phyloP scores from a whole-genome alignment of 2,113 vertebrate genomes.

The Tetraodon nigroviridis region DNA sequence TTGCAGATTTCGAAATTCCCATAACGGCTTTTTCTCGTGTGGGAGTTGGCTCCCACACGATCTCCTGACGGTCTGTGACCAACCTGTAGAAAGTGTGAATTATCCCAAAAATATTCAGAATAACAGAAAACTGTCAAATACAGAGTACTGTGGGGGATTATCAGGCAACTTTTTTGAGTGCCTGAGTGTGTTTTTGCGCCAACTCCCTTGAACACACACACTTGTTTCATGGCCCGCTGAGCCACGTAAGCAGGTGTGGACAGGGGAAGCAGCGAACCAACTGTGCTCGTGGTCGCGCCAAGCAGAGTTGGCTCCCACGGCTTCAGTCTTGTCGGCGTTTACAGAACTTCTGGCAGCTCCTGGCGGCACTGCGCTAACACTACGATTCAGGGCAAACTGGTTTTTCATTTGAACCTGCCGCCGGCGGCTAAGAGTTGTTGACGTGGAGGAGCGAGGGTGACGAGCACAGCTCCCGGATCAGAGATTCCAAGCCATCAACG shows the following conservation, averaged over 20 bases:
- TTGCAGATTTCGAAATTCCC: neutral
- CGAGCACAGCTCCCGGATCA: neutral
- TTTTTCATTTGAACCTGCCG: conserved; percentile 23
- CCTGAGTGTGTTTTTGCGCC: too few relatives aligned
- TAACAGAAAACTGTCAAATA: too few relatives aligned
- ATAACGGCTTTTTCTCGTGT: too few relatives aligned
- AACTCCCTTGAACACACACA: neutral
- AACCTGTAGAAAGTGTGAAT: too few relatives aligned
- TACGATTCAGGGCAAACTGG: neutral
- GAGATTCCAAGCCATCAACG: neutral
- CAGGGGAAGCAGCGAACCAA: conserved; percentile 5
- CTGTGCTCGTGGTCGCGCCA: too few relatives aligned
- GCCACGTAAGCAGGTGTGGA: conserved; percentile 35
- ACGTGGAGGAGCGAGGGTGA: neutral
- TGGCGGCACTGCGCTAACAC: conserved; percentile 15
- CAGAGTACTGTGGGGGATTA: too few relatives aligned
- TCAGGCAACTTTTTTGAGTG: too few relatives aligned
- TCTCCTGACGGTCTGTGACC: too few relatives aligned
- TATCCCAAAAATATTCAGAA: too few relatives aligned
- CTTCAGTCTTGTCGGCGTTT: conserved; percentile 34
- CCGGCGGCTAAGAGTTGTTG: conserved; percentile 4
- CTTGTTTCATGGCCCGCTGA: conserved; percentile 14
- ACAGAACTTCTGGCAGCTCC: conserved; percentile 1
- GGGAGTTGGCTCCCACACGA: too few relatives aligned
- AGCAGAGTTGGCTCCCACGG: conserved; percentile 15